phyloP scores from a whole-genome alignment of 2,888 invertebrate species.

The Philonicus albiceps region DNA sequence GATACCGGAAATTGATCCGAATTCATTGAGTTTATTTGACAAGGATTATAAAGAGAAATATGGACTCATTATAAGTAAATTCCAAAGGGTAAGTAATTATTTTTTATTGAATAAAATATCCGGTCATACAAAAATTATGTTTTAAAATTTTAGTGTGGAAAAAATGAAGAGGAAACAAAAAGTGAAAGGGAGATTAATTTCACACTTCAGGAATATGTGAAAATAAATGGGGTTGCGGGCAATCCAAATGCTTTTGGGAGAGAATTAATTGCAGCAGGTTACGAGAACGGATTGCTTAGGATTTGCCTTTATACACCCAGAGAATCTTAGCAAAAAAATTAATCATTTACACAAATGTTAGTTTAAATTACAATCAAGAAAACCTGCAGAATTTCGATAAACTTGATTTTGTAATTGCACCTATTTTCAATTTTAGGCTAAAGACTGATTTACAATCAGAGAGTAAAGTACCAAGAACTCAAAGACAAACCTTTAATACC shows the following conservation, averaged over 20 bases:
- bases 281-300: constrained; percentile 59
- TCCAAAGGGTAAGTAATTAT: constrained; percentile 47
- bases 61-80: constrained; percentile 55
- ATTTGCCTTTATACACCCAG: constrained; percentile 7
- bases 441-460: neutral
- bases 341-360: neutral
- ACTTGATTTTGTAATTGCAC: neutral
- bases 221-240: constrained; percentile 56
- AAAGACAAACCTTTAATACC: neutral
- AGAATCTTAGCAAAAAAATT: neutral
- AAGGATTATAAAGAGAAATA: constrained; percentile 54
- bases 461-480: neutral
- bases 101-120: neutral
- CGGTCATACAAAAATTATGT: neutral
- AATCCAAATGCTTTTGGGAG: constrained; percentile 55
- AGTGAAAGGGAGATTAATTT: constrained; percentile 50
- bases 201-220: constrained; percentile 52
- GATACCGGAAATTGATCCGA: neutral
- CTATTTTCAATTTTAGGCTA: neutral
- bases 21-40: constrained; percentile 48
- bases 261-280: constrained; percentile 56
- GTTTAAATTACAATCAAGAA: neutral
- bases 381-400: neutral
- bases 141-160: neutral
- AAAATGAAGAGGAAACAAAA: neutral